Base-by-base conservation (phyloP, 2,113 vertebrate genomes). In the Pseudolaguvia tuberculata region DNA sequence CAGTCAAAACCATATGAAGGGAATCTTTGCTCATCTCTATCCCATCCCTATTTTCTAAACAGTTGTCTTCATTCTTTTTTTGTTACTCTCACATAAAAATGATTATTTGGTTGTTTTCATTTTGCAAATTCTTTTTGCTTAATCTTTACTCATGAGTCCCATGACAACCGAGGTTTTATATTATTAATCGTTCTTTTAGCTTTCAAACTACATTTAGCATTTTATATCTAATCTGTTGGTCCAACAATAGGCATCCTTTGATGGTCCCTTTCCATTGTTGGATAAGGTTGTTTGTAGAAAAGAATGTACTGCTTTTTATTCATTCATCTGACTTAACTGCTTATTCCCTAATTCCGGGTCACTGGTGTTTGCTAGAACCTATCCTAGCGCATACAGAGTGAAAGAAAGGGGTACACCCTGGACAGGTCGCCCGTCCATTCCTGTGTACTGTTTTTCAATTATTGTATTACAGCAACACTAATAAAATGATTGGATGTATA, bases 1-100 rank as follows among this genome's bases (percentile, higher is more conserved):
- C 87, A 87, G 85, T 89, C 83, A 86, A 84, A 88, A 85, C 85
- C 88, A 88, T 86, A 88, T 87, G 86, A 89, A 79, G 76, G 83
- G 82, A 85, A 84, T 86, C 86, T 86, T 84, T 83, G 78, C 83
- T 83, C 84, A 82, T 84, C 84, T 85, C 81, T 72, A 2, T 48
- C 59, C 77, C 5, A 78, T 29, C 63, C 45, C 42, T 29, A 27
- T 21, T 20, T 47, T 12, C n/a, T 57, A 48, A 48, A 66, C 53
- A 23, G 13, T 15, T 4, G 65, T 65, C 65, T 20, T 31, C 2
- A 7, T 48, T 45, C 20, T 20, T 70, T 52, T 25, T 42, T 76
- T 56, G 14, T 51, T 73, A 27, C 35, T 51, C 15, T 51, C 23
- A 76, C 18, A 67, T 65, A 61, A 59, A 29, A 58, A 62, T 50